These are phyloP conservation scores for Masticophis lateralis DNA, from an alignment of 2,797 vertebrate species.

Conservation along the genomic window DNA sequence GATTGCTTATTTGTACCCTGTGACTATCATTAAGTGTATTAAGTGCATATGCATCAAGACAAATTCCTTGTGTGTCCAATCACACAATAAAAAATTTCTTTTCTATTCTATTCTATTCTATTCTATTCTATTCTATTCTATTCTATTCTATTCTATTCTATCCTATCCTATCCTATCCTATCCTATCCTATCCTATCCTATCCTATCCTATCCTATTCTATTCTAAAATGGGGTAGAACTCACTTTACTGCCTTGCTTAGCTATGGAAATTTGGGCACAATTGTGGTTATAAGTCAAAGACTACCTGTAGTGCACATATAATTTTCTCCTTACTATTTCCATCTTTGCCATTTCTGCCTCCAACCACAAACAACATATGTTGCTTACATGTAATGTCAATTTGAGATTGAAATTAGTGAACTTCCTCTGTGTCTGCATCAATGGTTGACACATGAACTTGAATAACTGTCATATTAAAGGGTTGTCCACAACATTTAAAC, in stretches of 20 bases:
- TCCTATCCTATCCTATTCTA: no score
- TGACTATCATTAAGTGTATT: no score
- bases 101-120: no score
- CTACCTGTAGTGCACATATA: neutral
- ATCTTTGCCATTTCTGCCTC: neutral
- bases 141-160: no score
- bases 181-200: no score
- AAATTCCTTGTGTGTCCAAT: no score
- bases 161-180: no score
- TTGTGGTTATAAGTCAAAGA: neutral
- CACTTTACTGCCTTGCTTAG: neutral
- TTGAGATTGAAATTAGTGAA: neutral
- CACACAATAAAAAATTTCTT: no score
- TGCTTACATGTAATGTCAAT: neutral
- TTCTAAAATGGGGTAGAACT: neutral
- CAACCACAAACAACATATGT: neutral
- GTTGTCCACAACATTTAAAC: neutral
- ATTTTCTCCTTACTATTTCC: neutral
- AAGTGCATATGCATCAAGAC: no score
- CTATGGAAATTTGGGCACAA: neutral
- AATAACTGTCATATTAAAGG: neutral
- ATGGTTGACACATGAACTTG: neutral
- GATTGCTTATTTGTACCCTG: no score
- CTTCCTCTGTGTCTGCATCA: neutral
- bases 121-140: no score